Percentiles rank a stretch among this genome's conserved stretches.
Conservation (phyloP, 2,113 vertebrate species). For the Aspiorhynchus laticeps region DNA sequence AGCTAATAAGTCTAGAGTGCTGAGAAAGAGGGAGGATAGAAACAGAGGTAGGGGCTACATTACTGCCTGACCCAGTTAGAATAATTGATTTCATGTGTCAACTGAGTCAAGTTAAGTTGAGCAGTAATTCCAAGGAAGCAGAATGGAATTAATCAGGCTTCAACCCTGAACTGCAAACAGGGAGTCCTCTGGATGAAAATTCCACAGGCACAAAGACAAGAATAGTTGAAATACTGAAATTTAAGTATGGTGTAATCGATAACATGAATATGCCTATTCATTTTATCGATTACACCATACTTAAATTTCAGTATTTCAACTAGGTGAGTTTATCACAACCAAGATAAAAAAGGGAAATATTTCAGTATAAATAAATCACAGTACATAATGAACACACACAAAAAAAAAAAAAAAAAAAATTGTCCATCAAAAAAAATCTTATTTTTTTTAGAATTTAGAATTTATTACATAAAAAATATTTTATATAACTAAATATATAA, state of each 20-base stretch:
- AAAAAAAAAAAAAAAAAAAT: not conserved
- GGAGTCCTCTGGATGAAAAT: constrained; percentile 42
- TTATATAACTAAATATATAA: too few species aligned
- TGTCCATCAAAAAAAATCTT: not conserved
- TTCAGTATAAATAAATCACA: not conserved
- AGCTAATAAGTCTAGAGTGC: constrained; percentile 15
- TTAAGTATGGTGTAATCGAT: too few species aligned
- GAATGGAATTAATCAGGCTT: constrained; percentile 59
- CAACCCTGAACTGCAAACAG: constrained; percentile 38
- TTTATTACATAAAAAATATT: not conserved
- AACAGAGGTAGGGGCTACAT: constrained; percentile 36
- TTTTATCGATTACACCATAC: constrained; percentile 64
- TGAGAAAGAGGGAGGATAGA: constrained; percentile 33
- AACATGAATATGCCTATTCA: too few species aligned
- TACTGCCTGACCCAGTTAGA: constrained; percentile 66
- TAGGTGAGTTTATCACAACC: not conserved
- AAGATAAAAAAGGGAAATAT: not conserved
- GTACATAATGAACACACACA: not conserved
- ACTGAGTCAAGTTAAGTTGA: constrained; percentile 57
- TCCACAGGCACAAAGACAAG: constrained; percentile 24
- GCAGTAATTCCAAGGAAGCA: constrained; percentile 53
- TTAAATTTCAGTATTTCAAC: constrained; percentile 32
- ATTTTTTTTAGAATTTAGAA: not conserved
- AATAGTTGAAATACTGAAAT: too few species aligned
- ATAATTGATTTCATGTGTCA: constrained; percentile 65